Base-by-base conservation (phyloP, 2,797 vertebrate genomes). In the Chaunax sp. region DNA sequence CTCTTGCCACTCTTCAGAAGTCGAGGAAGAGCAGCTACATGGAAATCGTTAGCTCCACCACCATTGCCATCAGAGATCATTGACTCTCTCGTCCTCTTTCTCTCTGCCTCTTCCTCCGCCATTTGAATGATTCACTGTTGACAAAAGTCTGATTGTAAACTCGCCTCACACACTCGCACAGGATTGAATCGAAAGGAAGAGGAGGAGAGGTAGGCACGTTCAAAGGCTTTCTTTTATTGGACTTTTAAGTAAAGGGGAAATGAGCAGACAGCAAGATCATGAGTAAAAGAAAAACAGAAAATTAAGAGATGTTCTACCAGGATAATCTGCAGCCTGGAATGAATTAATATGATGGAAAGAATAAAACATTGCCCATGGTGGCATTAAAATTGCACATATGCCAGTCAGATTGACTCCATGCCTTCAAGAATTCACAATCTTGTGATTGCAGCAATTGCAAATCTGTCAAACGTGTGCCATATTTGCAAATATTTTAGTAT, bases 61-160 rank as follows among this genome's bases (percentile, higher is more conserved):
- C 63, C 41, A 15, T 75, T n/a, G n/a, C 83, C 78, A 85, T 83
- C 89, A 75, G 82, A 87, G 78, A 86, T 90, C 85, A 89, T 89
- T 87, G 89, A 89, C 88, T 87, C 69, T 51, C 81, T 61, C 56
- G 25, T 83, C 72, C 60, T 70, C 70, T 77, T 75, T 75, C 66
- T 68, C 70, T 69, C 62, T 16, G 26, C 61, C 56, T 75, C 74
- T 82, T 75, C 76, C 67, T 81, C 54, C 6, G 44, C 77, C 67
- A 75, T 90, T 80, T 66, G 41, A 84, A 85, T 90, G 84, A 92
- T 90, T 89, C 81, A 83, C 77, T 79, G 87, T 82, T 87, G 85
- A 85, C 83, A 89, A 84, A 84, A 85, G 82, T 87, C 75, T 86
- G 85, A 91, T 90, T 90, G 80, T 90, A 84, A 90, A 91, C 87